phyloP scores from a whole-genome alignment of 2,113 vertebrate genomes.

The Alaudala cheleensis region DNA sequence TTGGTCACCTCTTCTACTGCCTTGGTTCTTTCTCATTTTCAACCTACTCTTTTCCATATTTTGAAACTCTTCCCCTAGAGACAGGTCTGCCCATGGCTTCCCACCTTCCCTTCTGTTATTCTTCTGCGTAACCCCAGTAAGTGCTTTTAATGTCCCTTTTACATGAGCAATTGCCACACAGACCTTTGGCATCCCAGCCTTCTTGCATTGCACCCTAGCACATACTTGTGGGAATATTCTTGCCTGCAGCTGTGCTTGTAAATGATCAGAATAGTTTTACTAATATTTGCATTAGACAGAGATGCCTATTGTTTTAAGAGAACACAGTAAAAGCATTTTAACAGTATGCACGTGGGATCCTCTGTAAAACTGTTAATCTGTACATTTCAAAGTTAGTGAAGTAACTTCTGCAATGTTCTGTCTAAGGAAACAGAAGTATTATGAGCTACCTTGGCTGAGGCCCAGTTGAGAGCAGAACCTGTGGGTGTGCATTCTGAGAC shows the following conservation, averaged over 20 bases:
- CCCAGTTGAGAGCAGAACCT: not conserved
- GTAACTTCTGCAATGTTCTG: not conserved
- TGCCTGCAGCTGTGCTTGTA: constrained; percentile 20
- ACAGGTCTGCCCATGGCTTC: not conserved
- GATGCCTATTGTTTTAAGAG: constrained; percentile 11
- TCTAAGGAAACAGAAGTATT: not conserved
- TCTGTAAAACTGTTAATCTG: not conserved
- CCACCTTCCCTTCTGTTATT: not conserved
- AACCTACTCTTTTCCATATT: not conserved
- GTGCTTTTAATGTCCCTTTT: not conserved
- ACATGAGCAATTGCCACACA: not conserved
- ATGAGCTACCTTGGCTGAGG: not conserved
- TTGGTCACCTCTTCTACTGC: not conserved
- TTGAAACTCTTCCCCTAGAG: not conserved
- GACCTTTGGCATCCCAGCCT: not conserved
- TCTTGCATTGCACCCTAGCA: not conserved
- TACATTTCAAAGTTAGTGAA: not conserved
- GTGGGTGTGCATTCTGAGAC: not conserved
- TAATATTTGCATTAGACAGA: constrained; percentile 35
- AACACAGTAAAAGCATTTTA: not conserved
- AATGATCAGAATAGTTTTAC: constrained; percentile 10
- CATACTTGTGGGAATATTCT: not conserved
- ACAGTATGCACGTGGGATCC: not conserved
- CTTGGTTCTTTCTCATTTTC: not conserved
- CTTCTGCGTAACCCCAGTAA: not conserved